A percentile compares a stretch with the other conserved stretches of the same genome.
These are phyloP conservation scores for Paratilapia polleni DNA, from an alignment of 2,113 vertebrate species.

Conservation along the genomic window DNA sequence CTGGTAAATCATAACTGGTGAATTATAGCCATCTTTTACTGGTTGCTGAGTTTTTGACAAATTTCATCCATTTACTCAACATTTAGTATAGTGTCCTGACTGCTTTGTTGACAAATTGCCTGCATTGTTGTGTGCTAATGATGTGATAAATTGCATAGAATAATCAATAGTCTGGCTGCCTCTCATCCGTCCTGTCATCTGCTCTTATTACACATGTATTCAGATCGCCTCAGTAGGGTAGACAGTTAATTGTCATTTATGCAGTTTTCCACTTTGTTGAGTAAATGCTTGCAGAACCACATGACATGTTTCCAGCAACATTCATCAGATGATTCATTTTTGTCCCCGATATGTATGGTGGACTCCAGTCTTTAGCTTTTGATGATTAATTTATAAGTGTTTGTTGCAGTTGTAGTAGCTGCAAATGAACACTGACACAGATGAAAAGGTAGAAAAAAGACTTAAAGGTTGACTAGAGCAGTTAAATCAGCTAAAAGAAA, in stretches of 20 bases:
- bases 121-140: not conserved
- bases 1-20: not conserved
- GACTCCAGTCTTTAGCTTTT: not conserved
- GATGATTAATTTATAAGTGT: not conserved
- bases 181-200: not conserved
- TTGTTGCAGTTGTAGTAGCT: not conserved
- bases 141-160: slow-evolving; percentile 8
- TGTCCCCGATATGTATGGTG: not conserved
- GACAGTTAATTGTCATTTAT: not conserved
- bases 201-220: not conserved
- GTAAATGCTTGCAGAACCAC: not conserved
- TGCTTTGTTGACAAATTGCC: slow-evolving; percentile 1
- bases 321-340: not conserved
- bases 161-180: not conserved
- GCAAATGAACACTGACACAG: not conserved
- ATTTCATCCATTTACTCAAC: not conserved
- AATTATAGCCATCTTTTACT: not conserved
- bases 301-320: not conserved
- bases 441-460: not conserved
- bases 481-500: not conserved
- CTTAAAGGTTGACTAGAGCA: not conserved
- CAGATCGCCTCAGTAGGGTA: not conserved
- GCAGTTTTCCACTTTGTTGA: not conserved
- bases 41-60: not conserved
- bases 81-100: not conserved